Percentiles rank a stretch among this genome's conserved stretches.
phyloP scores from a whole-genome alignment of 2,113 vertebrate genomes.

The Xenopus laevis region DNA sequence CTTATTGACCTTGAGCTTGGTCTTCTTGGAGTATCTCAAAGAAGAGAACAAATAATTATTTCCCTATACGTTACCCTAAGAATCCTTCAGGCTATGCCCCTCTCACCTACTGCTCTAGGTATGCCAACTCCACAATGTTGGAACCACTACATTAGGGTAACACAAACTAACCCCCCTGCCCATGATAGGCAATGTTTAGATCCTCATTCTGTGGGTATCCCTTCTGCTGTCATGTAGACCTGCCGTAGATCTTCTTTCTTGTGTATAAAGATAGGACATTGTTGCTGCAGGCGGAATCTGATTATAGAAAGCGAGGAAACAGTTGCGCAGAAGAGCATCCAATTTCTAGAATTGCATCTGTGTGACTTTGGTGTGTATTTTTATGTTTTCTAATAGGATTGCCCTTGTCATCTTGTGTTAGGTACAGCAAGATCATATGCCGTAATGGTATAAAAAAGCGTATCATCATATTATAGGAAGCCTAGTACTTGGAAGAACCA shows the following conservation, averaged over 20 bases:
- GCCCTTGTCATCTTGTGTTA: constrained; percentile 47
- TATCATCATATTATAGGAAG: constrained; percentile 54
- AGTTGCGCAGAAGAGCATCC: constrained; percentile 23
- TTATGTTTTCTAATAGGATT: constrained; percentile 35
- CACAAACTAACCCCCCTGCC: too few species aligned
- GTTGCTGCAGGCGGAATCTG: constrained; percentile 16
- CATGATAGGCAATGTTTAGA: constrained; percentile 9
- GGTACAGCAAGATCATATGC: constrained; percentile 53
- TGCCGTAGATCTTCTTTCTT: not conserved
- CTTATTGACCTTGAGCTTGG: too few species aligned
- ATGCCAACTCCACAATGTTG: too few species aligned
- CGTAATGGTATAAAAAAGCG: constrained; percentile 55
- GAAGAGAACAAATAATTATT: too few species aligned
- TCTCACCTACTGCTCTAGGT: too few species aligned
- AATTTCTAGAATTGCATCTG: constrained; percentile 27
- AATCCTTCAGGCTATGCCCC: too few species aligned
- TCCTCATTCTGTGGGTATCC: constrained; percentile 42
- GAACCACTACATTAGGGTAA: too few species aligned
- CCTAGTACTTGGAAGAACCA: constrained; percentile 52
- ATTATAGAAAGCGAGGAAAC: constrained; percentile 23
- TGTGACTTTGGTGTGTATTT: constrained; percentile 39
- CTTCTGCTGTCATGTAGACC: constrained; percentile 21
- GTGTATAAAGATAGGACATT: constrained; percentile 4
- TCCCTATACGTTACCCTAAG: too few species aligned
- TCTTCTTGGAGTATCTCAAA: too few species aligned